A percentile compares a stretch with the other conserved stretches of the same genome.
Evolutionary conservation across 2,797 vertebrate species (phyloP).

Genomic region (Peromyscus eremicus): DNA sequence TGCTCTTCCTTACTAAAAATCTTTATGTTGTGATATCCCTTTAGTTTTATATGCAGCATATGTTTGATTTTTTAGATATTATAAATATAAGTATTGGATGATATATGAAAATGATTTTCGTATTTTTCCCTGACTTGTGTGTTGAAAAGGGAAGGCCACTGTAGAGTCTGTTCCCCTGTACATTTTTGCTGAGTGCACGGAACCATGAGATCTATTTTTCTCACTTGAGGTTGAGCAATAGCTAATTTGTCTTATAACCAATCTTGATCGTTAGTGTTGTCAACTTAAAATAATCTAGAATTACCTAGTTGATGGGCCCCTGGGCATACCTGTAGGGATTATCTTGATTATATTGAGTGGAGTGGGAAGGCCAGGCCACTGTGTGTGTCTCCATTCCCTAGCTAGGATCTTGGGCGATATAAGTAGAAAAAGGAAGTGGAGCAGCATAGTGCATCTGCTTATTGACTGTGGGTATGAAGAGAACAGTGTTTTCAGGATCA

Average conservation of each 20-base stretch:
- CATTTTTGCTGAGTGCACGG: background rate
- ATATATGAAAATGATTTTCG: background rate
- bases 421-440: background rate
- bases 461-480: background rate
- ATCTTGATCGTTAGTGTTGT: background rate
- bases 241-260: background rate
- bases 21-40: background rate
- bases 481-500: background rate
- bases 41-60: background rate
- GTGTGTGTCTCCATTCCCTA: background rate
- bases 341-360: background rate
- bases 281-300: background rate
- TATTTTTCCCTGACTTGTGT: background rate
- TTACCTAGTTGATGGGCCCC: background rate
- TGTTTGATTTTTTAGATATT: background rate
- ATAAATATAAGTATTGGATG: background rate
- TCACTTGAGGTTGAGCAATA: background rate
- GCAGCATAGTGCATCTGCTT: background rate
- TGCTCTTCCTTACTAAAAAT: background rate
- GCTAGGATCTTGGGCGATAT: background rate
- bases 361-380: background rate
- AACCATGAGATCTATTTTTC: background rate
- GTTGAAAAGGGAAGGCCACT: background rate
- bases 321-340: background rate
- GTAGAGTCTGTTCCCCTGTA: rapidly evolving